phyloP scores from a whole-genome alignment of 2,888 invertebrate species.

The Colletes collaris region DNA sequence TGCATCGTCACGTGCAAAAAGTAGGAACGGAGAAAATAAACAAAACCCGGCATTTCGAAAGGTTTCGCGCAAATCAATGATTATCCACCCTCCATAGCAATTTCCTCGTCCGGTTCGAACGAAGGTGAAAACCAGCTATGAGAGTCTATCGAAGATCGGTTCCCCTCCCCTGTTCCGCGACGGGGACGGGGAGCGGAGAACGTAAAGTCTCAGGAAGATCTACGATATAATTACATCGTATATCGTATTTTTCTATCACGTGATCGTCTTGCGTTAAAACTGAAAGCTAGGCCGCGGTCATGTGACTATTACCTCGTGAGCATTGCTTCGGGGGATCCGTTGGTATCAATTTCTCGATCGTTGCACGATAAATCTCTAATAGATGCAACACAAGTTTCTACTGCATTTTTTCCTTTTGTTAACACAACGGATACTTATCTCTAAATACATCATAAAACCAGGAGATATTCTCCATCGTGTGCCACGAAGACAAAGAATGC shows the following conservation, averaged over 20 bases:
- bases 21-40: not conserved
- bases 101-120: not conserved
- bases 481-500: too few species aligned
- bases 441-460: too few species aligned
- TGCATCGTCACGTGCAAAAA: too few species aligned
- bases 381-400: not conserved
- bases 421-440: not conserved
- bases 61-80: not conserved
- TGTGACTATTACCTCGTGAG: constrained; percentile 33
- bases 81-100: constrained; percentile 2
- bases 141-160: constrained; percentile 12
- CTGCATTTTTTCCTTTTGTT: not conserved
- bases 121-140: not conserved
- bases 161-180: not conserved
- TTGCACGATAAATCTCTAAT: not conserved
- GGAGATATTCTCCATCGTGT: too few species aligned
- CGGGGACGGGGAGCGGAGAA: constrained; percentile 22
- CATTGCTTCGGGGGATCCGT: constrained; percentile 15
- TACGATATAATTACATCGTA: constrained; percentile 44
- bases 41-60: not conserved
- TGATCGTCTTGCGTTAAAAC: constrained; percentile 33
- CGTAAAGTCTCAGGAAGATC: constrained; percentile 31
- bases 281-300: constrained; percentile 23
- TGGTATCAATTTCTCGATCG: constrained; percentile 6
- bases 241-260: constrained; percentile 34